Evolutionary conservation across 2,888 invertebrate species (phyloP).

Genomic region (Himalopsyche japonica): DNA sequence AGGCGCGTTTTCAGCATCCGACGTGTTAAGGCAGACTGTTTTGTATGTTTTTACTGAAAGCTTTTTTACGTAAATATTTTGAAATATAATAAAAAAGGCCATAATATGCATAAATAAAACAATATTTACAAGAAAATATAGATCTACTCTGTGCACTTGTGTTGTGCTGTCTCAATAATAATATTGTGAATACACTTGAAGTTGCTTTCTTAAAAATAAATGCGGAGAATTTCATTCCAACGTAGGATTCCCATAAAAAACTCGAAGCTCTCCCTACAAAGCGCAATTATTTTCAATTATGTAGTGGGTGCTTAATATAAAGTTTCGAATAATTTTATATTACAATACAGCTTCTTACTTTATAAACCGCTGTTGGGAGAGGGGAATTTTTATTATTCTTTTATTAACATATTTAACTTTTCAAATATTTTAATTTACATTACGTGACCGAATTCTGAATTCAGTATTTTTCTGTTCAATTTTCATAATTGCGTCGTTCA

Average conservation of each 20-base stretch:
- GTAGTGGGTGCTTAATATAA: background rate
- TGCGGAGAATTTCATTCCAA: background rate
- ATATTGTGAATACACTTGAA: background rate
- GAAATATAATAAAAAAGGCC: no score
- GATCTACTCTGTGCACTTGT: background rate
- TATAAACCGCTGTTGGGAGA: background rate
- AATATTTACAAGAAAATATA: no score
- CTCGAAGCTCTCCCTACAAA: background rate
- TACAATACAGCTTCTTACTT: background rate
- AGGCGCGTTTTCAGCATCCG: no score
- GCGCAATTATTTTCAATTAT: background rate
- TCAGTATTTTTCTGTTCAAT: background rate
- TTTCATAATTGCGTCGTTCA: no score
- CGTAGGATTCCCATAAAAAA: background rate
- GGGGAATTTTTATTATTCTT: background rate
- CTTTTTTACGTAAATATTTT: no score
- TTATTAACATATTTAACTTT: background rate
- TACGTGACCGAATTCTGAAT: background rate
- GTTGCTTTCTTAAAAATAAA: background rate
- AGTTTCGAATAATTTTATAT: background rate
- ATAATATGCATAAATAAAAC: no score
- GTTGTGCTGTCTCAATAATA: background rate
- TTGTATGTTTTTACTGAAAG: no score
- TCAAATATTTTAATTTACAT: background rate
- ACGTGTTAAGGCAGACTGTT: no score